Percentiles rank a stretch among this genome's conserved stretches.
Evolutionary conservation across 92 coral and sea anemone species (phyloP).

Genomic region (Pocillopora meandrina): DNA sequence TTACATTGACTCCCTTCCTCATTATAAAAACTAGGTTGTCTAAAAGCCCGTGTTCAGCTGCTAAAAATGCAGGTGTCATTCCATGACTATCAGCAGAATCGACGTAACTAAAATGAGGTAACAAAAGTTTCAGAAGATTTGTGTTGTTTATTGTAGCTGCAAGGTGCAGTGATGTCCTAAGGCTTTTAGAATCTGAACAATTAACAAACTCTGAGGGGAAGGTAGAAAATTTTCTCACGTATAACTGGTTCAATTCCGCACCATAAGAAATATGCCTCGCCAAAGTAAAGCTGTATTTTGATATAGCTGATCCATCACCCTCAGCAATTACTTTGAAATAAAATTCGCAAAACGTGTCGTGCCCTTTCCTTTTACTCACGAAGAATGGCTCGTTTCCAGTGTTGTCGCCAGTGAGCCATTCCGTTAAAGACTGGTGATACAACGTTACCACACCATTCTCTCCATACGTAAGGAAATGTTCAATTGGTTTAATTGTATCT

Average conservation of each 20-base stretch:
- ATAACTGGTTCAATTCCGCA: conserved; percentile 10
- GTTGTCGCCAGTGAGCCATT: conserved; percentile 63
- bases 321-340: neutral
- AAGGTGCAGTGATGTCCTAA: conserved; percentile 52
- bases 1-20: conserved; percentile 54
- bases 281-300: neutral
- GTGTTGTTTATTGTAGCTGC: conserved; percentile 49
- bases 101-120: conserved; percentile 31
- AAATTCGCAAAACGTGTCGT: conserved; percentile 20
- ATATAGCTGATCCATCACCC: neutral
- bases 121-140: conserved; percentile 32
- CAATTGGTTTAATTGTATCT: conserved; percentile 3
- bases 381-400: neutral
- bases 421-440: conserved; percentile 42
- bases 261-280: conserved; percentile 27
- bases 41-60: conserved; percentile 62
- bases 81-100: conserved; percentile 47
- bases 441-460: conserved; percentile 33
- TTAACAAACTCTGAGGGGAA: conserved; percentile 34
- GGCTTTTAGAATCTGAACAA: conserved; percentile 23
- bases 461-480: conserved; percentile 46
- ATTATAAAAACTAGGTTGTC: conserved; percentile 46
- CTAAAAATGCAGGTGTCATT: conserved; percentile 71
- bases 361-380: conserved; percentile 29
- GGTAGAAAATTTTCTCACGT: conserved; percentile 12